Conservation (phyloP, 2,113 vertebrate genomes). For the Nyctibius bracteatus region DNA sequence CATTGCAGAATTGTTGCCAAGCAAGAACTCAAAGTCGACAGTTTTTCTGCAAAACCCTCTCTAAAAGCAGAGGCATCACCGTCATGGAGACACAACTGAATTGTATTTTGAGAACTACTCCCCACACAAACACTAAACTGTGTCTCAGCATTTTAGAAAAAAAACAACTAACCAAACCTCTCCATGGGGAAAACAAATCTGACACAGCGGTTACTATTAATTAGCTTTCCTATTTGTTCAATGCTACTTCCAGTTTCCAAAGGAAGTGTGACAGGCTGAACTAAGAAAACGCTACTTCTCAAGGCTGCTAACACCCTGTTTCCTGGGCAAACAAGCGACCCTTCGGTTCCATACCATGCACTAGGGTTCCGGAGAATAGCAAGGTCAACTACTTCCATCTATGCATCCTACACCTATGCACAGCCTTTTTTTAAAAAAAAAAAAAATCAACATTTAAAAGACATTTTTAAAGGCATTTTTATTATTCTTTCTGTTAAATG, state of each 20-base stretch:
- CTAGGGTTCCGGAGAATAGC: background rate
- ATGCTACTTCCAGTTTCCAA: slow-evolving; percentile 19
- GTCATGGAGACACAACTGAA: accelerated
- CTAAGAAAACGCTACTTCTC: slow-evolving; percentile 25
- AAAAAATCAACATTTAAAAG: background rate
- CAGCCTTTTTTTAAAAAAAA: background rate
- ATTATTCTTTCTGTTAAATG: background rate
- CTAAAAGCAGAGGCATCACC: background rate
- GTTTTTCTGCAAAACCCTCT: background rate
- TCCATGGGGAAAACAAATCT: slow-evolving; percentile 6
- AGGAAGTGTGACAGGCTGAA: background rate
- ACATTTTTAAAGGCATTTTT: background rate
- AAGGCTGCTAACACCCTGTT: background rate
- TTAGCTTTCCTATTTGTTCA: slow-evolving; percentile 36
- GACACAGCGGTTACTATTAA: slow-evolving; percentile 10
- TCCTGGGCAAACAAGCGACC: background rate
- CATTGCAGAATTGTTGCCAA: background rate
- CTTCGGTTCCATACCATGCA: background rate
- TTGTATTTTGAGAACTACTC: background rate
- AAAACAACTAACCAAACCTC: background rate
- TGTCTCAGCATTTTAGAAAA: background rate
- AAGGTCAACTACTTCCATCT: background rate
- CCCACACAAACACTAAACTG: background rate
- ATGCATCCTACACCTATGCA: background rate
- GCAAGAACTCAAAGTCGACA: background rate